Evolutionary conservation across 1,140 invertebrate genomes (phyloP), one percentile per base, ranked within the genome.

Genomic region (Mizuhopecten yessoensis): DNA sequence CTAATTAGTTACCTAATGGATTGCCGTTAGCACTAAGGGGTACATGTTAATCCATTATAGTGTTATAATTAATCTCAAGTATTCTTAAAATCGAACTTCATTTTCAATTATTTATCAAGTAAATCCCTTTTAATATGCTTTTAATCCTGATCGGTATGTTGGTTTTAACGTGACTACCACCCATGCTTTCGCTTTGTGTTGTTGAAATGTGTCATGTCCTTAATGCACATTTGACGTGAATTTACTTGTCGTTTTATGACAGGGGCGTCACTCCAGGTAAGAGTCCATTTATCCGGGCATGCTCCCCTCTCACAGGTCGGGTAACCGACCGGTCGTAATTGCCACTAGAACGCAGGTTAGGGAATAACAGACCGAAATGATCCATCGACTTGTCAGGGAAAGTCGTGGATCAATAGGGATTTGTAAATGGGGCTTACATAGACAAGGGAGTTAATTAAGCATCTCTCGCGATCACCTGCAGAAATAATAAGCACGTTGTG

Each of bases 391-490:
- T 29, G 57, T 75, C 57, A 29, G n/a, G 23, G 23, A 75, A 45
- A 75, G 57, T 29, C n/a, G 57, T 29, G 57, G 57, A 75, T 75
- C 57, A 17, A 75, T 75, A 5, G 23, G 23, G 57, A 29, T 75
- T 29, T 17, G 57, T 75, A 75, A 75, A 75, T n/a, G 11, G 57
- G 57, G 57, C n/a, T 75, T 29, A 75, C 57, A 29, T 29, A n/a
- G n/a, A 75, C 57, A 75, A 75, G 57, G 17, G 57, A 75, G 2
- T 7, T 75, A 75, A 75, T 75, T 75, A 75, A 75, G 57, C 57
- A 75, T 75, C 57, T 75, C 57, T 29, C 57, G n/a, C 57, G 57
- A 75, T 75, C 57, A 75, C 57, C 9, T 75, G 57, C n/a, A 75
- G 57, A n/a, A 75, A 75, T 75, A 75, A 75, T 75, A 75, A 29